phyloP scores from a whole-genome alignment of 2,797 vertebrate species.

The Mormyrops attenuatus region DNA sequence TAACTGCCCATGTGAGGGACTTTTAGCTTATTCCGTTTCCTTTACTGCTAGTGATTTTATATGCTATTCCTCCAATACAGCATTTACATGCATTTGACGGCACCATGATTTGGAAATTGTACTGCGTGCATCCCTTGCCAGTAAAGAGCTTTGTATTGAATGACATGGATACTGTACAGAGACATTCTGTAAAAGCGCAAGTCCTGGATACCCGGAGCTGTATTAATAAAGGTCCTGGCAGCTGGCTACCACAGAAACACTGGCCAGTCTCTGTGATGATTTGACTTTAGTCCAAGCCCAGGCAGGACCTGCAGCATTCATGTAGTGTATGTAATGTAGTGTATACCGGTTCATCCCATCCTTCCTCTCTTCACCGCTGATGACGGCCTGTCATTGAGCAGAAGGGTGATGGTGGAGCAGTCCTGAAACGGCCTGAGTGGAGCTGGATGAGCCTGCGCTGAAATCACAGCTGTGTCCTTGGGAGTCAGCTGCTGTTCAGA shows the following conservation, averaged over 20 bases:
- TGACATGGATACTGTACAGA: constrained; percentile 6
- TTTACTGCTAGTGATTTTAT: background rate
- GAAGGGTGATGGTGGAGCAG: constrained; percentile 9
- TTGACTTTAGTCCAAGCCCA: constrained; percentile 36
- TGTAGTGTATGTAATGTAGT: constrained; percentile 11
- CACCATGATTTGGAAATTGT: background rate
- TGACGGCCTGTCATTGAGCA: background rate
- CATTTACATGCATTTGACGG: background rate
- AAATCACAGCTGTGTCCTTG: constrained; percentile 13
- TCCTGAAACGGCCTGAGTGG: constrained; percentile 19
- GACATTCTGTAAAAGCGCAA: background rate
- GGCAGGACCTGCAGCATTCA: constrained; percentile 37
- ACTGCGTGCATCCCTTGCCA: background rate
- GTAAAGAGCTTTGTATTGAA: background rate
- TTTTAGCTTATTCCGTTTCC: background rate
- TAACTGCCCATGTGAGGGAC: background rate
- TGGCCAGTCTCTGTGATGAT: constrained; percentile 38
- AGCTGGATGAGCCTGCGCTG: constrained; percentile 20
- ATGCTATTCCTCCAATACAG: background rate
- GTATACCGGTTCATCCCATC: constrained; percentile 29
- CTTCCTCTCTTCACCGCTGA: constrained; percentile 19
- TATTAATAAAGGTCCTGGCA: constrained; percentile 45
- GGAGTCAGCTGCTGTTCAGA: background rate
- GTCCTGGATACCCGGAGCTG: background rate
- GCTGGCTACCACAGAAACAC: constrained; percentile 37